A percentile compares a stretch with the other conserved stretches of the same genome.
These are phyloP conservation scores for Drosophila hawaiiensis DNA, from an alignment of 2,888 invertebrate species.

Conservation along the genomic window DNA sequence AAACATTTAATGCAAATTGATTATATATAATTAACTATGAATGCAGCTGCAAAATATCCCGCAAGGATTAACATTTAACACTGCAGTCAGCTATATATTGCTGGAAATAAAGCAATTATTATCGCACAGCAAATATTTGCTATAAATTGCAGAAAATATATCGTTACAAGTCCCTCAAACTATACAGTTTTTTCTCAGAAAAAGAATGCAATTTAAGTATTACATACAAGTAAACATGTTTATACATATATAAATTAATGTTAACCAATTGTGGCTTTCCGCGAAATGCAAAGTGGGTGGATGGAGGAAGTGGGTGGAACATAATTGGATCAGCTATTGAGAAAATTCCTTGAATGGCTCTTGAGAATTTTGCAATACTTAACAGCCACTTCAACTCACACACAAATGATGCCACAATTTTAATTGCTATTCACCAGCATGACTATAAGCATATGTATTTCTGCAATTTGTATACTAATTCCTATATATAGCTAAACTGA, in stretches of 20 bases:
- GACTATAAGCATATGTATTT: neutral
- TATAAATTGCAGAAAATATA: neutral
- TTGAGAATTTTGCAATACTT: constrained; percentile 24
- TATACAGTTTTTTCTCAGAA: neutral
- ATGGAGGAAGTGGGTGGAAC: neutral
- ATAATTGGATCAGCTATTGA: constrained; percentile 29
- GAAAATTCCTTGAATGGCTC: constrained; percentile 34
- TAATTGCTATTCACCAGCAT: constrained; percentile 49
- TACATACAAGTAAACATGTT: neutral
- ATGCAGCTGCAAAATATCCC: neutral
- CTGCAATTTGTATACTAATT: constrained; percentile 1
- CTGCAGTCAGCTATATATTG: neutral
- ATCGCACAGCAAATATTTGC: neutral
- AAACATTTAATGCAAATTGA: neutral
- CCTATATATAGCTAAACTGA: constrained; percentile 37
- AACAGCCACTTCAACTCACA: constrained; percentile 55
- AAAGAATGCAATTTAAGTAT: constrained; percentile 7
- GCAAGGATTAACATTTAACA: neutral
- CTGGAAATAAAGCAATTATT: neutral
- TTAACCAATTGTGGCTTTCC: constrained; percentile 30
- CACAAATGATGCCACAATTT: constrained; percentile 46
- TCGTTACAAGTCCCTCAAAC: neutral
- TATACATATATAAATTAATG: constrained; percentile 2
- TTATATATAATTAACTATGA: neutral
- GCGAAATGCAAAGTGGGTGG: constrained; percentile 19